phyloP scores from a whole-genome alignment of 1,140 invertebrate species.

The Drosophila pandora region DNA sequence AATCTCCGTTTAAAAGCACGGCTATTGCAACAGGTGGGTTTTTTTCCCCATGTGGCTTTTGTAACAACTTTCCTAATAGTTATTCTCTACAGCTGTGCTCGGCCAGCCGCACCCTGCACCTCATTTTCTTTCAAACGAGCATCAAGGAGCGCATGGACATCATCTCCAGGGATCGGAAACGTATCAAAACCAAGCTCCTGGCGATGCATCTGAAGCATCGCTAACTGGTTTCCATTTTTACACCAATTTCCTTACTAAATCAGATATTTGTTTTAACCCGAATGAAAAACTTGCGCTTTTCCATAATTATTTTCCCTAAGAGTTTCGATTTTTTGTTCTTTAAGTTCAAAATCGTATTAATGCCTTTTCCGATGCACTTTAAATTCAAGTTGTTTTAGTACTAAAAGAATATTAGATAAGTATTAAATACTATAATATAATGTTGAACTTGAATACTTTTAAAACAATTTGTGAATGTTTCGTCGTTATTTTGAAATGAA shows the following conservation, averaged over 20 bases:
- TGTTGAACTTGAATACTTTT: not conserved
- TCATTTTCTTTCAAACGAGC: conserved; percentile 85
- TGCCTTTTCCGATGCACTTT: not conserved
- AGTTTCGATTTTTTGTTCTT: not conserved
- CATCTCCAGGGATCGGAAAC: conserved; percentile 84
- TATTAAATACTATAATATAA: not conserved
- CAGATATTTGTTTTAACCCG: not conserved
- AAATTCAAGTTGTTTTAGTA: not conserved
- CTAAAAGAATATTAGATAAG: not conserved
- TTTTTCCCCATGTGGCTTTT: not conserved
- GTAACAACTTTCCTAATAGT: too few species aligned
- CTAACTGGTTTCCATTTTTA: conserved; percentile 7
- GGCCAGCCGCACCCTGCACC: conserved; percentile 86
- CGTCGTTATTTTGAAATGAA: too few species aligned
- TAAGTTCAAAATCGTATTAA: not conserved
- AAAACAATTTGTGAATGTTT: too few species aligned
- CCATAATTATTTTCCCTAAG: not conserved
- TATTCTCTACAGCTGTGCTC: conserved; percentile 85
- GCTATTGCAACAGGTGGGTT: conserved; percentile 87
- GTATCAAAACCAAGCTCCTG: conserved; percentile 63
- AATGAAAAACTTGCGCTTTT: not conserved
- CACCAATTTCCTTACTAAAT: not conserved
- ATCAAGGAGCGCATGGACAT: conserved; percentile 86
- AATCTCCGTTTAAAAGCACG: conserved; percentile 87
- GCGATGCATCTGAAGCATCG: conserved; percentile 57